A percentile compares a stretch with the other conserved stretches of the same genome.
Conservation (phyloP, 2,888 invertebrate genomes). For the Pelosia muscerda region DNA sequence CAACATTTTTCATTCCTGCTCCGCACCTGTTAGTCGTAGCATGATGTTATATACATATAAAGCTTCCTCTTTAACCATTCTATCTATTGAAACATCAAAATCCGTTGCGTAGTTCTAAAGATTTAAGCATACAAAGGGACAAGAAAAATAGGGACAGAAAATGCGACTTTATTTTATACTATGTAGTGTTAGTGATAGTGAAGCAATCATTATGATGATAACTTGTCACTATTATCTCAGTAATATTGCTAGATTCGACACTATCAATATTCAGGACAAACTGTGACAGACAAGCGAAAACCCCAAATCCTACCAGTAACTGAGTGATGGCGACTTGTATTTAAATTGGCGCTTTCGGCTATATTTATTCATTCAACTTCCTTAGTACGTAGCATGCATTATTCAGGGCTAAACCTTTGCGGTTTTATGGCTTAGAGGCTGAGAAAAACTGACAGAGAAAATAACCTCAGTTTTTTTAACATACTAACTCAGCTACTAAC, state of each 20-base stretch:
- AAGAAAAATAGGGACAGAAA: too few relatives aligned
- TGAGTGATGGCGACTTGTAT: neutral
- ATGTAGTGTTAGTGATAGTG: too few relatives aligned
- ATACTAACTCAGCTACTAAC: neutral
- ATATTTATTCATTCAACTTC: slow-evolving; percentile 6
- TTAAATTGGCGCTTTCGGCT: neutral
- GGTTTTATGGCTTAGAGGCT: neutral
- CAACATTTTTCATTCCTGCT: too few relatives aligned
- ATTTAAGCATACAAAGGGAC: too few relatives aligned
- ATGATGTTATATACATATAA: too few relatives aligned
- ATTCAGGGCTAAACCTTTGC: neutral
- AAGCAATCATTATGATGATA: too few relatives aligned
- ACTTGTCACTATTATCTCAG: neutral
- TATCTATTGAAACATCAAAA: too few relatives aligned
- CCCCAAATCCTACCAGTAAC: neutral
- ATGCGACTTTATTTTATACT: too few relatives aligned
- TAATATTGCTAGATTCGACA: neutral
- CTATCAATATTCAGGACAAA: neutral
- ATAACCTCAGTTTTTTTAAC: neutral
- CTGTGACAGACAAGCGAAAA: neutral
- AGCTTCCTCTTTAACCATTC: too few relatives aligned
- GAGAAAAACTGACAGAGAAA: too few relatives aligned
- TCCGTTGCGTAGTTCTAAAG: too few relatives aligned
- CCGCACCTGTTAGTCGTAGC: too few relatives aligned
- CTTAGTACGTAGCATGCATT: neutral